Conservation (phyloP, 2,888 invertebrate genomes). For the Furcula furcula region DNA sequence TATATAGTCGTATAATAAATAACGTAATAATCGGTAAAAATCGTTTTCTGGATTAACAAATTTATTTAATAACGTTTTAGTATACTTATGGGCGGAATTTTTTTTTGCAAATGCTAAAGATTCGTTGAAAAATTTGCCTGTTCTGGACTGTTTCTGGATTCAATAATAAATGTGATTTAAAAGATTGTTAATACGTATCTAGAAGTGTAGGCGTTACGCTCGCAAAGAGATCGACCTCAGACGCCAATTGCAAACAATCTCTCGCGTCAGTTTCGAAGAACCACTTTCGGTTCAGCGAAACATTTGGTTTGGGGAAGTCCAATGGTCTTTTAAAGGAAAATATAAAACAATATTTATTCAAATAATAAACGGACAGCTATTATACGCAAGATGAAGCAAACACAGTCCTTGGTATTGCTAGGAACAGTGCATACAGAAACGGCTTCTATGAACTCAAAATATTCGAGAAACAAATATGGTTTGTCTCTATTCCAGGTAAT, state of each 20-base stretch:
- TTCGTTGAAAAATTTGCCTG: no score
- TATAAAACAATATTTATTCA: conserved; percentile 5
- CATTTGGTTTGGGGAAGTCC: conserved; percentile 43
- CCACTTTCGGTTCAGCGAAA: conserved; percentile 57
- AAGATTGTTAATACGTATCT: no score
- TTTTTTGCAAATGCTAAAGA: no score
- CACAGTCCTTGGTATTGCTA: conserved; percentile 19
- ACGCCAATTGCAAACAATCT: conserved; percentile 49
- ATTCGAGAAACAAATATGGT: no score
- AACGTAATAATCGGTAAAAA: no score
- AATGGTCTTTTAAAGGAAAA: conserved; percentile 50
- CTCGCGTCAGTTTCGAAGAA: conserved; percentile 63
- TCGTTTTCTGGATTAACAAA: no score
- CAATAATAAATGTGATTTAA: no score
- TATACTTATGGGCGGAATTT: no score
- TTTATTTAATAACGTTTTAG: no score
- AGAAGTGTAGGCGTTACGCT: conserved; percentile 14
- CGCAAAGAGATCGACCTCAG: conserved; percentile 38
- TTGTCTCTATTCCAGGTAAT: no score
- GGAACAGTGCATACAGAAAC: conserved; percentile 11
- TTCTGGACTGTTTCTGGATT: no score
- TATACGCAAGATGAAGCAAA: conserved; percentile 18
- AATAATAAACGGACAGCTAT: conserved; percentile 10
- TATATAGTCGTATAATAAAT: no score
- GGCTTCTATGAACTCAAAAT: conserved; percentile 27